These are phyloP conservation scores for Luperina nickerlii DNA, from an alignment of 2,888 invertebrate species.

Conservation along the genomic window DNA sequence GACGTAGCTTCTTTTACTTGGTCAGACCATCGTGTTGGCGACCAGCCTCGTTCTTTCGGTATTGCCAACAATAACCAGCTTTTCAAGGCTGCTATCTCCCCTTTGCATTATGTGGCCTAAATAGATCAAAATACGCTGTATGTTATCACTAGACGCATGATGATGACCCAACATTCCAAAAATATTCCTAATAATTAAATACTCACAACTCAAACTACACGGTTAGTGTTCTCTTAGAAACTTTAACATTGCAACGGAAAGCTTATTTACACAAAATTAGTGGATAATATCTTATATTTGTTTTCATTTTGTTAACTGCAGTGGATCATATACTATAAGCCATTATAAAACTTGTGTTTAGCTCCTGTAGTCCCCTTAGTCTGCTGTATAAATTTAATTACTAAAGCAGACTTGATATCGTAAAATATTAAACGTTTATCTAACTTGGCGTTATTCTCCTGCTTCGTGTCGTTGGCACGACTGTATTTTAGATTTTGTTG, in stretches of 20 bases:
- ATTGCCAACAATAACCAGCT: too few relatives aligned
- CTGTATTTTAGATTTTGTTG: not conserved
- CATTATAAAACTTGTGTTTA: too few relatives aligned
- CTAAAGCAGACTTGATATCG: not conserved
- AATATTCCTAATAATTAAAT: not conserved
- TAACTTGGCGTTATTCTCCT: too few relatives aligned
- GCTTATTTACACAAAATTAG: constrained; percentile 10
- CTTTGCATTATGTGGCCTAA: too few relatives aligned
- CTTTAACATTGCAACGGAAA: constrained; percentile 9
- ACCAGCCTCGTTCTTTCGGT: too few relatives aligned
- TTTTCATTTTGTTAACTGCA: too few relatives aligned
- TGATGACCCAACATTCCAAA: not conserved
- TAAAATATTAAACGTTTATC: constrained; percentile 1
- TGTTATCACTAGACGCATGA: not conserved
- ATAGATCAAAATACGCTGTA: too few relatives aligned
- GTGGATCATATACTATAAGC: too few relatives aligned
- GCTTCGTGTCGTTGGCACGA: not conserved
- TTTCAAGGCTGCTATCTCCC: too few relatives aligned
- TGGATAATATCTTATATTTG: too few relatives aligned
- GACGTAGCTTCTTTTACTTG: not conserved
- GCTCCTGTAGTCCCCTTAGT: not conserved
- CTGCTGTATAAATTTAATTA: not conserved
- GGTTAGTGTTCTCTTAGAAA: not conserved
- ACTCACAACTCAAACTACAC: not conserved
- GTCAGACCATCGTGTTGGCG: not conserved